Evolutionary conservation across 30 jellyfish, hydroid and myxozoan species (phyloP).

Genomic region (Aurelia aurita): DNA sequence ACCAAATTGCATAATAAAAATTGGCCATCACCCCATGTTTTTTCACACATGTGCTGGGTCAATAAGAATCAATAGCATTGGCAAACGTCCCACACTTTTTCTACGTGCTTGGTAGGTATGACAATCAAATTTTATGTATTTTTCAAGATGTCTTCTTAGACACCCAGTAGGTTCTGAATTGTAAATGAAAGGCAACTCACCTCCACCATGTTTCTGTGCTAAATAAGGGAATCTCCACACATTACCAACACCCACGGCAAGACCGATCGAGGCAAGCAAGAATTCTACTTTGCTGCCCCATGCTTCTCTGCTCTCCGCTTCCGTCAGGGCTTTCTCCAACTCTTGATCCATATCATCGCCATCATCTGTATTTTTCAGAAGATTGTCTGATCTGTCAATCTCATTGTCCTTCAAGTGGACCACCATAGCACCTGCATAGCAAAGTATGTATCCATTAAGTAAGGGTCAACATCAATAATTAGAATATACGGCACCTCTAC

Average conservation of each 20-base stretch:
- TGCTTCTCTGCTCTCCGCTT: slow-evolving; percentile 90
- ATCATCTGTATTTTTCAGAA: slow-evolving; percentile 39
- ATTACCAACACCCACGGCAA: slow-evolving; percentile 99
- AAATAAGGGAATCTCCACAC: slow-evolving; percentile 98
- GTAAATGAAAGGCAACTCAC: slow-evolving; percentile 23
- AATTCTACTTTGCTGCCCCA: slow-evolving; percentile 98
- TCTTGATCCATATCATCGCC: slow-evolving; percentile 47
- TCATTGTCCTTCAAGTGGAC: slow-evolving; percentile 65
- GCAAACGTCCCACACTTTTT: too few species aligned
- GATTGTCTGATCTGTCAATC: slow-evolving; percentile 50
- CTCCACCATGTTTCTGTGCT: slow-evolving; percentile 99
- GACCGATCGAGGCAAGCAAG: slow-evolving; percentile 97
- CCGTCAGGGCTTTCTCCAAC: slow-evolving; percentile 54
- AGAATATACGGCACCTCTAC: too few species aligned
- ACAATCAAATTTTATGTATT: too few species aligned
- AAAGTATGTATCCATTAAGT: not conserved
- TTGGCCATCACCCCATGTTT: too few species aligned
- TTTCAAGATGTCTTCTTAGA: too few species aligned
- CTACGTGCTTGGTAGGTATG: too few species aligned
- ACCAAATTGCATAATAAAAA: too few species aligned
- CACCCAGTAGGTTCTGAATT: too few species aligned
- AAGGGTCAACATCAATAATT: not conserved
- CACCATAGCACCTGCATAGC: slow-evolving; percentile 49
- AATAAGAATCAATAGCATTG: too few species aligned
- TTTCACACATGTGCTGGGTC: too few species aligned